These are phyloP conservation scores for Alca torda DNA, from an alignment of 2,797 vertebrate genomes.

Conservation along the genomic window DNA sequence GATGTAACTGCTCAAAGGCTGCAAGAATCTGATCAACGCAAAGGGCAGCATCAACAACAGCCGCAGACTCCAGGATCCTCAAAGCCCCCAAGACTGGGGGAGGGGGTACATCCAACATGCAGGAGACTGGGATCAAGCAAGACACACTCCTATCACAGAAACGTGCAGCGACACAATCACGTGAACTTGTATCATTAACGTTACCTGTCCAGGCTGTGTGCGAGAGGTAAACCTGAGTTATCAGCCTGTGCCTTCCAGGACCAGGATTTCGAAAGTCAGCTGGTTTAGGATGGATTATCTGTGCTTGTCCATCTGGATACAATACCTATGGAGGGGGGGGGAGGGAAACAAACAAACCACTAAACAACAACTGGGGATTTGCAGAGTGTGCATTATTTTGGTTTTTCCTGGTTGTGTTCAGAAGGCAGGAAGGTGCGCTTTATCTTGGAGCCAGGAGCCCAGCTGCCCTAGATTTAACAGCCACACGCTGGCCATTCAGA, in stretches of 20 bases:
- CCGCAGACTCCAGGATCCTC: not conserved
- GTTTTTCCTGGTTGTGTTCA: not conserved
- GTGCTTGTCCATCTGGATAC: constrained; percentile 95
- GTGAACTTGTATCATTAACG: rapidly evolving
- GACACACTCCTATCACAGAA: not conserved
- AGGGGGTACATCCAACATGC: rapidly evolving
- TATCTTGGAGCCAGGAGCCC: not conserved
- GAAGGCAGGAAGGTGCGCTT: not conserved
- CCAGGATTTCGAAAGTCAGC: constrained; percentile 93
- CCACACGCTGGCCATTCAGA: not conserved
- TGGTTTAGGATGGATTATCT: constrained; percentile 94
- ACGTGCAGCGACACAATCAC: not conserved
- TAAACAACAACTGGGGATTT: not conserved
- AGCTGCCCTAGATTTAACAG: rapidly evolving
- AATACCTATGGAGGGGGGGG: constrained; percentile 77
- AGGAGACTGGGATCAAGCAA: not conserved
- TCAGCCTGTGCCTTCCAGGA: constrained; percentile 88
- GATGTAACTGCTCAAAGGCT: not conserved
- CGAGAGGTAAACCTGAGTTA: constrained; percentile 96
- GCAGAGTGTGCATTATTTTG: rapidly evolving
- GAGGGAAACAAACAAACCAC: not conserved
- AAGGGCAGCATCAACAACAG: not conserved
- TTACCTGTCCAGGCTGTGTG: constrained; percentile 96
- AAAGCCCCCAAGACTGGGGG: not conserved
- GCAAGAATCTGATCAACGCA: rapidly evolving